Evolutionary conservation across 2,113 vertebrate genomes (phyloP).

Genomic region (Strix uralensis): DNA sequence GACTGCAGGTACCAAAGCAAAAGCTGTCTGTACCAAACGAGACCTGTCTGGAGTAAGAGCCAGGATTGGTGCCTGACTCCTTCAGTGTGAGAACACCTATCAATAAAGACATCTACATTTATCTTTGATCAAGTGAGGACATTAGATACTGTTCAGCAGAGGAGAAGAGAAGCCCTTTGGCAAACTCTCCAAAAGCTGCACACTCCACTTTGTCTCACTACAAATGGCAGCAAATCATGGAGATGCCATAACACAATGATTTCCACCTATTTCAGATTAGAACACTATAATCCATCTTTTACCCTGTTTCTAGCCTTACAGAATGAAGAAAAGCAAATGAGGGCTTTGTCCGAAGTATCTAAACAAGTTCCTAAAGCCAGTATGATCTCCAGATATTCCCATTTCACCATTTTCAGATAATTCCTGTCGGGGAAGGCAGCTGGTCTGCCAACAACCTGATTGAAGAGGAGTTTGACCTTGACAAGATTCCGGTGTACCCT

Average conservation of each 20-base stretch:
- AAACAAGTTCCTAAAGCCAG: neutral
- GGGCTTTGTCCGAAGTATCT: neutral
- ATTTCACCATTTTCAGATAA: neutral
- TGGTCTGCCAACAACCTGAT: too few species aligned
- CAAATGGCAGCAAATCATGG: neutral
- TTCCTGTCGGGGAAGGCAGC: neutral
- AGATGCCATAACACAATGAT: neutral
- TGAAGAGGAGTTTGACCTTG: too few species aligned
- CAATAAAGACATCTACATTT: neutral
- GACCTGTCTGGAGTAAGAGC: neutral
- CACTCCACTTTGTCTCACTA: neutral
- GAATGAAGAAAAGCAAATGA: neutral
- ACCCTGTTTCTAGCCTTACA: neutral
- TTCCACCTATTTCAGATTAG: neutral
- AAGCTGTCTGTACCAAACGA: neutral
- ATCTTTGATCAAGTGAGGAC: neutral
- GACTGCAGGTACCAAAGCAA: neutral
- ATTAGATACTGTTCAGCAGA: neutral
- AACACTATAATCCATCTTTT: neutral
- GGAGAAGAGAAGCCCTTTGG: neutral
- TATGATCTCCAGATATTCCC: neutral
- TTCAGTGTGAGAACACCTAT: neutral
- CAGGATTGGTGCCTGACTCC: neutral
- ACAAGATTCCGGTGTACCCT: too few species aligned
- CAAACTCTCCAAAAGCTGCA: neutral